Evolutionary conservation across 2,797 vertebrate genomes (phyloP), one percentile per base, ranked within the genome.

Genomic region (Clamator glandarius): DNA sequence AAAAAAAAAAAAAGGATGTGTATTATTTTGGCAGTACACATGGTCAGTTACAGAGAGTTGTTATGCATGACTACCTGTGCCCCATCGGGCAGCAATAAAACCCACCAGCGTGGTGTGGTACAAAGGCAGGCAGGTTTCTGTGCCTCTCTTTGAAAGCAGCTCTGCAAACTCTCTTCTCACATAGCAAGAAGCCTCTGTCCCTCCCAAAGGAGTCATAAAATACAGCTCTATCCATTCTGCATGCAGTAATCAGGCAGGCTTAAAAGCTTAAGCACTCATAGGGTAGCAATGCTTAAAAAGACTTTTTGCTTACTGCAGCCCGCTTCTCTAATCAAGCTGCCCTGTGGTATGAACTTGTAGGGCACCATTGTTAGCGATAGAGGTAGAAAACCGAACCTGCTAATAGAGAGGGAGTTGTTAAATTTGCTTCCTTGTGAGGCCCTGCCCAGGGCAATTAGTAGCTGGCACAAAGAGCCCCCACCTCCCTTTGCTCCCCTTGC

Each of bases 201-300:
- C 78, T 74, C 83, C 59, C 24, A 5, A 59, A 94, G 95, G 83
- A 90, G 51, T 68, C 80, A 21, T 86, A 93, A 97, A 95, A 95
- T 50, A 77, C 93, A 89, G 93, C 92, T 95, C 95, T 93, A 95
- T 92, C 93, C 90, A 90, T 58, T 41, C 62, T 50, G 67, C 72
- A 58, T 35, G 90, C n/a, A 2, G 90, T 84, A 95, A 97, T 95
- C 92, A 95, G 90, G 68, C 90, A 88, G 84, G 86, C 74, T 86
- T 88, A 91, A 94, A 63, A 92, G 67, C 79, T 96, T 82, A 77
- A 55, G 44, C 69, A 17, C 82, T 95, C 25, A 3, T 26, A 90
- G 54, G 54, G 94, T 10, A 74, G 89, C 77, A 90, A 28, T 51
- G 48, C 76, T 75, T 62, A 51, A 82, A 95, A 85, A 93, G 66